These are phyloP conservation scores for Aviceda subcristata DNA, from an alignment of 2,113 vertebrate species.

Conservation along the genomic window DNA sequence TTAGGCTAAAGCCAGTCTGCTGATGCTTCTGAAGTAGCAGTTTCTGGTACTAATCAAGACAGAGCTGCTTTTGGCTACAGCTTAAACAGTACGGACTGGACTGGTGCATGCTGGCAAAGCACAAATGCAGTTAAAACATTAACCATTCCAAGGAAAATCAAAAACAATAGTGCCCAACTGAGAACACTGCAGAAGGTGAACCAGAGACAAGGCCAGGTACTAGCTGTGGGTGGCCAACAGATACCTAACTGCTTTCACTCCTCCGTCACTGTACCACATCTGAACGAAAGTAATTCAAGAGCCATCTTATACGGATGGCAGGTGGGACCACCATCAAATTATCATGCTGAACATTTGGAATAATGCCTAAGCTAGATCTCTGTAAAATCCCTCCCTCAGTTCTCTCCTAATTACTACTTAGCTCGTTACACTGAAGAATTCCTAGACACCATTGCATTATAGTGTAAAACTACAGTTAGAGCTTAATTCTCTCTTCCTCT, in stretches of 20 bases:
- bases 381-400: conserved; percentile 53
- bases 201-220: not conserved
- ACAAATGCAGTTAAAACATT: not conserved
- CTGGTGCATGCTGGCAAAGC: not conserved
- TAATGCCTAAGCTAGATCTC: conserved; percentile 36
- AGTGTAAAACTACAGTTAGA: conserved; percentile 67
- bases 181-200: not conserved
- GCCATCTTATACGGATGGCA: not conserved
- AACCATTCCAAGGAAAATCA: not conserved
- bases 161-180: not conserved
- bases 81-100: not conserved
- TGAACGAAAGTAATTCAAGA: not conserved
- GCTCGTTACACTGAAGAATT: conserved; percentile 69
- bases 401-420: conserved; percentile 74
- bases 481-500: conserved; percentile 81
- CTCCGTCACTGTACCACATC: not conserved
- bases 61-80: not conserved
- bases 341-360: conserved; percentile 14
- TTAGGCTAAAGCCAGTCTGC: not conserved
- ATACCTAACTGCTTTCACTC: not conserved
- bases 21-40: not conserved
- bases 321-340: conserved; percentile 9
- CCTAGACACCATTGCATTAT: conserved; percentile 69
- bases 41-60: not conserved
- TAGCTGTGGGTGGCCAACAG: not conserved